Evolutionary conservation across 2,113 vertebrate genomes (phyloP), one percentile per base, ranked within the genome.

Genomic region (Galemys pyrenaicus): DNA sequence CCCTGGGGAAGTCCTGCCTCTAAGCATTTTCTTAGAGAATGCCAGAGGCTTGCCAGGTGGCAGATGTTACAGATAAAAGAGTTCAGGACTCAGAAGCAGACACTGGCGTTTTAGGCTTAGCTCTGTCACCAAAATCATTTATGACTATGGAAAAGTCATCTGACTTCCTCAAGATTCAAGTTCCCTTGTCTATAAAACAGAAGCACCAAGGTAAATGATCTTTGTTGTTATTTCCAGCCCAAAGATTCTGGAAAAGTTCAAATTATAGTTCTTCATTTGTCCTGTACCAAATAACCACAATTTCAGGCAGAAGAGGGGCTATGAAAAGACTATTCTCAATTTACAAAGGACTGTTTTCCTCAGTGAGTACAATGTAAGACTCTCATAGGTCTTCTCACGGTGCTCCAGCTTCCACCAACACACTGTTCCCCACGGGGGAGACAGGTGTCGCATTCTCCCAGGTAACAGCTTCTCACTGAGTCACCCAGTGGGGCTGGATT

Each of bases 21-120:
- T 32, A 35, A 87, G 77, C 81, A n/a, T n/a, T n/a, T 84, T 68
- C 80, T 54, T 49, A 71, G 67, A 60, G n/a, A 85, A 96, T 19
- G 28, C 22, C 65, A 65, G 41, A 35, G 8, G 67, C 19, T 75
- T 80, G 54, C 30, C 17, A 13, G 9, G 16, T 39, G 28, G 17
- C 32, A 56, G 60, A 44, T 15, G 37, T 35, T 26, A 41, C 37
- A 73, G 24, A 89, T 49, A 80, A 67, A 85, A 89, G 39, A n/a
- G 49, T 16, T 49, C 35, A 85, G 58, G n/a, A 32, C 44, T 44
- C 30, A 91, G 37, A 35, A 19, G 46, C 46, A 74, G 8, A 73
- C 41, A 6, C 9, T 15, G 17, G 28, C 58, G 60, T 37, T 64
- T 8, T 30, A 67, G 58, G 24, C 54, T 79, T 58, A 20, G 17